Conservation (phyloP, 2,797 vertebrate genomes). For the Notamacropus eugenii region DNA sequence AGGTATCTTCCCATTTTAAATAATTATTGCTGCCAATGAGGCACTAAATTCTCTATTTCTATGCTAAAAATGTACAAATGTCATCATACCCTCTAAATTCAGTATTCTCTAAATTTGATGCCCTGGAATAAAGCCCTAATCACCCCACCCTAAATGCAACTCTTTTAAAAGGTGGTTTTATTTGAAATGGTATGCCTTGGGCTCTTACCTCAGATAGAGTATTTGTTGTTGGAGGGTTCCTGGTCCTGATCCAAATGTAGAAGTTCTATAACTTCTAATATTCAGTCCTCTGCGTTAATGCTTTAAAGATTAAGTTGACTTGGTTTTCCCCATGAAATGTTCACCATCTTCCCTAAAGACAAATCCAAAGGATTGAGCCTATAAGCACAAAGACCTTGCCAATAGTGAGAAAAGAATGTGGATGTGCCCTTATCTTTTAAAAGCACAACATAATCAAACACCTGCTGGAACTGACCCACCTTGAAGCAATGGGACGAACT, state of each 20-base stretch:
- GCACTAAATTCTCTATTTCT: neutral
- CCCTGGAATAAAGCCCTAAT: neutral
- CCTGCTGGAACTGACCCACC: constrained; percentile 35
- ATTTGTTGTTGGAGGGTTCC: constrained; percentile 39
- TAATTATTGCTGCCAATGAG: neutral
- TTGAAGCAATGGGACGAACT: constrained; percentile 1
- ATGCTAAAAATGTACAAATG: neutral
- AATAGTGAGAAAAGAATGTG: neutral
- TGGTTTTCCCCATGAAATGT: neutral
- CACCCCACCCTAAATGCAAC: neutral
- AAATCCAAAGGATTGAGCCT: constrained; percentile 11
- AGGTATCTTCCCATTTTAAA: neutral
- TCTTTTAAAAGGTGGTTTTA: neutral
- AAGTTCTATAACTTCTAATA: constrained; percentile 28
- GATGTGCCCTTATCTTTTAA: constrained; percentile 42
- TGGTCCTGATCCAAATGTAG: constrained; percentile 35
- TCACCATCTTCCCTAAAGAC: neutral
- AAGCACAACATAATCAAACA: constrained; percentile 28
- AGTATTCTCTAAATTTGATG: neutral
- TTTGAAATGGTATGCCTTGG: neutral
- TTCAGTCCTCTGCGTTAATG: constrained; percentile 40
- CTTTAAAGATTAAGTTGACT: constrained; percentile 14
- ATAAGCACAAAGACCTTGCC: constrained; percentile 25
- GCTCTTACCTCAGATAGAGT: constrained; percentile 40
- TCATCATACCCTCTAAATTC: neutral